Evolutionary conservation across 2,888 invertebrate species (phyloP).

Genomic region (Cetonia aurata): DNA sequence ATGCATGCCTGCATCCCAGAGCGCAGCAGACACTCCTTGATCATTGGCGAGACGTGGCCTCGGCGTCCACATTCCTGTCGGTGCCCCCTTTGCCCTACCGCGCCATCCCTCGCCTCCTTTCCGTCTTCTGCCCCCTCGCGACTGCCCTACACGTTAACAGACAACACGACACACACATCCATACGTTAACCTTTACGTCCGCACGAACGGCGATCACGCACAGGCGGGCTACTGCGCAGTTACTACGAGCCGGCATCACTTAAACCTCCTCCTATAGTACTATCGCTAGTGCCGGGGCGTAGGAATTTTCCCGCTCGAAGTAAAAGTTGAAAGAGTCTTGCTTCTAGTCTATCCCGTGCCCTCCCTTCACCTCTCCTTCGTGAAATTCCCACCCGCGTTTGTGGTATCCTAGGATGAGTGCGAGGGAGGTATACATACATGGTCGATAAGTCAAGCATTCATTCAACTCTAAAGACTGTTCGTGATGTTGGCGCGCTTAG

Average conservation of each 20-base stretch:
- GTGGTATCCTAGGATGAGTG: too few species aligned
- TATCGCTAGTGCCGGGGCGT: too few species aligned
- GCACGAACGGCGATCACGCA: too few species aligned
- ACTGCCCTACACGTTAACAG: slow-evolving; percentile 16
- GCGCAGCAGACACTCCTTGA: slow-evolving; percentile 60
- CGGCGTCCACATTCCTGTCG: slow-evolving; percentile 60
- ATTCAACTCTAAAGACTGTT: too few species aligned
- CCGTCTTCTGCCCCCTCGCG: slow-evolving; percentile 7
- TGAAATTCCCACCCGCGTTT: too few species aligned
- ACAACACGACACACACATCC: background rate
- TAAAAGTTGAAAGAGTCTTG: too few species aligned
- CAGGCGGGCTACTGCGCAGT: slow-evolving; percentile 54
- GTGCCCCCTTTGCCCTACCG: slow-evolving; percentile 49
- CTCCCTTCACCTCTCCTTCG: too few species aligned
- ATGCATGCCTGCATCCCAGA: slow-evolving; percentile 51
- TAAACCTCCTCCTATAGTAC: background rate
- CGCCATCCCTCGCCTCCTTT: slow-evolving; percentile 44
- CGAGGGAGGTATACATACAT: too few species aligned
- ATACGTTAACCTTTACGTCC: background rate
- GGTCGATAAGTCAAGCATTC: too few species aligned
- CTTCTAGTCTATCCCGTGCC: too few species aligned
- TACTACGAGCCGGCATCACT: slow-evolving; percentile 50
- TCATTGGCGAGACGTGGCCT: slow-evolving; percentile 60
- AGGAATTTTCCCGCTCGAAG: too few species aligned
- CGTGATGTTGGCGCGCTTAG: too few species aligned